Evolutionary conservation across 2,797 vertebrate genomes (phyloP).

Genomic region (Cuniculus paca): DNA sequence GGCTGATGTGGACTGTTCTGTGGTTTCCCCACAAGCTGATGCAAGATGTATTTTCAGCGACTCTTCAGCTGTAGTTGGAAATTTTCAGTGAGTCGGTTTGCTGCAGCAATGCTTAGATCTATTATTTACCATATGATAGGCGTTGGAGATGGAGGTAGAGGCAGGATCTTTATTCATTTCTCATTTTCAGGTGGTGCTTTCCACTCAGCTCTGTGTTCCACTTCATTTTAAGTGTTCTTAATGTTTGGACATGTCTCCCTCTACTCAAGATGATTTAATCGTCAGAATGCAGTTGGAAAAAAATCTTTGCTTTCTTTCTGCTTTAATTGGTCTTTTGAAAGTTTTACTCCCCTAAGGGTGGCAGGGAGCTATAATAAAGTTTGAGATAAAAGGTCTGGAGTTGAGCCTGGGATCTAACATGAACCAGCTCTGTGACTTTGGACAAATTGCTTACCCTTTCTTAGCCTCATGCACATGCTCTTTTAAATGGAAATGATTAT

Average conservation of each 20-base stretch:
- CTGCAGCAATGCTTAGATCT: conserved; percentile 57
- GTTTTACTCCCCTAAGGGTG: background rate
- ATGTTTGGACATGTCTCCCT: background rate
- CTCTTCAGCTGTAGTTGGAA: background rate
- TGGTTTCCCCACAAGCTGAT: background rate
- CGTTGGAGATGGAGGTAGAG: background rate
- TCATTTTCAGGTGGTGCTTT: conserved; percentile 3
- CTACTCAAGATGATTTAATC: conserved; percentile 31
- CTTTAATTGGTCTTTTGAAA: conserved; percentile 71
- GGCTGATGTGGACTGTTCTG: background rate
- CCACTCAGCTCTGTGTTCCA: background rate
- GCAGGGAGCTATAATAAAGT: background rate
- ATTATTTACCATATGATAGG: conserved; percentile 61
- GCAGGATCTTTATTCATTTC: conserved; percentile 41
- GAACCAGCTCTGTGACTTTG: conserved; percentile 58
- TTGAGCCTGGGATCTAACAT: background rate
- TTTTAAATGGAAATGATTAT: conserved; percentile 62
- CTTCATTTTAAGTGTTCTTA: conserved; percentile 39
- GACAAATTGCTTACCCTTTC: conserved; percentile 65
- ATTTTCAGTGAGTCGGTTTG: background rate
- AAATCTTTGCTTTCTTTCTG: conserved; percentile 24
- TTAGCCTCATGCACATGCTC: background rate
- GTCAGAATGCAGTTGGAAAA: conserved; percentile 6
- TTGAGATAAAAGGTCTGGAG: conserved; percentile 24
- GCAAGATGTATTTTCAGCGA: conserved; percentile 30